These are phyloP conservation scores for Malurus splendens DNA, from an alignment of 2,797 vertebrate genomes.

Conservation along the genomic window DNA sequence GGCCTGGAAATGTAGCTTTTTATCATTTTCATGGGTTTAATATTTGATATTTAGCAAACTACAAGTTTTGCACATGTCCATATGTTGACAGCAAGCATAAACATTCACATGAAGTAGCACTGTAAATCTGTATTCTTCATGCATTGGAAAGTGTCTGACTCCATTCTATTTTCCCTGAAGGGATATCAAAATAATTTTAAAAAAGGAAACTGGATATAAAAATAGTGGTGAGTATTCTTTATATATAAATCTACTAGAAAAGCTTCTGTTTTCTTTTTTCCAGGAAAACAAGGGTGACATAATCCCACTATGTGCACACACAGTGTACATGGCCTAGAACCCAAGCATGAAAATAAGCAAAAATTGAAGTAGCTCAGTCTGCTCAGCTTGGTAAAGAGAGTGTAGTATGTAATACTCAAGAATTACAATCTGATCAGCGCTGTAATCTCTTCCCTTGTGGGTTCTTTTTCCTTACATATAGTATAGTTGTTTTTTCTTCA, in stretches of 20 bases:
- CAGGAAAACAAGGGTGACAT: background rate
- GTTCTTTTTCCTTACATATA: accelerated
- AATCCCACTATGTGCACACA: background rate
- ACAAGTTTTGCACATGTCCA: background rate
- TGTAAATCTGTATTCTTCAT: constrained; percentile 13
- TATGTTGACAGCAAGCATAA: constrained; percentile 28
- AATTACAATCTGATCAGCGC: background rate
- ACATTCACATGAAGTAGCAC: background rate
- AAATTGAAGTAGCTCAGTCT: background rate
- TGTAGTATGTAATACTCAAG: background rate
- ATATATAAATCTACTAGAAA: background rate
- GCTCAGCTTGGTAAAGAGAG: background rate
- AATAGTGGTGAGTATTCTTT: background rate
- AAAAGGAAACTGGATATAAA: background rate
- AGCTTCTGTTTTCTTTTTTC: background rate
- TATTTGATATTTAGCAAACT: background rate
- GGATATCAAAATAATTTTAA: background rate
- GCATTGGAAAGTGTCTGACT: background rate
- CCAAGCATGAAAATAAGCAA: background rate
- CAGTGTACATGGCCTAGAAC: accelerated
- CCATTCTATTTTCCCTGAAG: background rate
- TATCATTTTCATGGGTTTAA: background rate
- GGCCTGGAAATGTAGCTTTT: background rate
- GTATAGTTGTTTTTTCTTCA: accelerated
- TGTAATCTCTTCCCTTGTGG: background rate